These are phyloP conservation scores for Neopelma chrysocephalum DNA, from an alignment of 2,797 vertebrate species.

Conservation along the genomic window DNA sequence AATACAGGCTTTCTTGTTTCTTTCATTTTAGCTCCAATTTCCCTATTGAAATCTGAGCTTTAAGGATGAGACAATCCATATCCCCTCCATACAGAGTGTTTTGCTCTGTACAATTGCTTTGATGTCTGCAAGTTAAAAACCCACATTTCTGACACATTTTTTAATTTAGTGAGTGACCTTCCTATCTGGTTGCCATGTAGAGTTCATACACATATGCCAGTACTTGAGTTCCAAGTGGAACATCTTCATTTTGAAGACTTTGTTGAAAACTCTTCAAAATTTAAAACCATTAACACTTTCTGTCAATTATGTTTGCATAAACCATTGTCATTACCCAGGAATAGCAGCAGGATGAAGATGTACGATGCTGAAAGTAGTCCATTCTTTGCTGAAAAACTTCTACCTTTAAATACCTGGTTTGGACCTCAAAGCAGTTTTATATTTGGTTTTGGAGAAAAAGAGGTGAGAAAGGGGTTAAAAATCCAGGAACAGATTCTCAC, in stretches of 20 bases:
- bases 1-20: not conserved
- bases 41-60: conserved; percentile 37
- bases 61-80: not conserved
- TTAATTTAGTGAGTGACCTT: not conserved
- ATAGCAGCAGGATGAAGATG: not conserved
- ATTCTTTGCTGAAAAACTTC: not conserved
- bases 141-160: conserved; percentile 1
- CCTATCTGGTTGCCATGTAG: not conserved
- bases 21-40: conserved; percentile 20
- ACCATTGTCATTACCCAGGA: not conserved
- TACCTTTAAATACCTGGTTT: not conserved
- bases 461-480: not conserved
- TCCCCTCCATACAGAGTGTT: not conserved
- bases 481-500: not conserved
- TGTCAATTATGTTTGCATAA: not conserved
- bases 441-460: not conserved
- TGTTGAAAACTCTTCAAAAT: not conserved
- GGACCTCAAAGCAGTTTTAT: not conserved
- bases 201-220: not conserved
- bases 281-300: not conserved
- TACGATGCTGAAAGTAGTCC: not conserved
- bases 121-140: conserved; percentile 2
- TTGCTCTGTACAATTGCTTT: not conserved
- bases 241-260: not conserved
- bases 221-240: not conserved